Percentiles rank a stretch among this genome's conserved stretches.
Evolutionary conservation across 2,113 vertebrate genomes (phyloP).

Genomic region (Vimba vimba): DNA sequence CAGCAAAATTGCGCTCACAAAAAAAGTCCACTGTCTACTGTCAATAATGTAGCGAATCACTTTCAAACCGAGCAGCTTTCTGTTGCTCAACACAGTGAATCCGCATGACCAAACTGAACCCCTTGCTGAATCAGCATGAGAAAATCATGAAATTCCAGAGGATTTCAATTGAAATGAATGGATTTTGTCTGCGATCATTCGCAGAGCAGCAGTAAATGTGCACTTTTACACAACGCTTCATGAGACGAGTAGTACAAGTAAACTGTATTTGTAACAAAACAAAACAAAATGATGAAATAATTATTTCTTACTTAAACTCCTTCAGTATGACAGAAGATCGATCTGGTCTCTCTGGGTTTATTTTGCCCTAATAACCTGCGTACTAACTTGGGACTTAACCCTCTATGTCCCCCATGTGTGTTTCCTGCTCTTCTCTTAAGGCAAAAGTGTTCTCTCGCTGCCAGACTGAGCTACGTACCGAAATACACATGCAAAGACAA

Average conservation of each 20-base stretch:
- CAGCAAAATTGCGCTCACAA: no score
- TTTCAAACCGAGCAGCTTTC: no score
- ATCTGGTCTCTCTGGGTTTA: neutral
- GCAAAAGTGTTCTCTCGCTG: neutral
- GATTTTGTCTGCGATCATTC: neutral
- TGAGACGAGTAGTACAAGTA: neutral
- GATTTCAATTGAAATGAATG: neutral
- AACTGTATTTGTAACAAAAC: neutral
- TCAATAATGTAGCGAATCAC: no score
- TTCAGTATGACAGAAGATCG: neutral
- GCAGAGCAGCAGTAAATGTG: neutral
- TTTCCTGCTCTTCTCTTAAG: neutral
- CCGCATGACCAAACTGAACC: neutral
- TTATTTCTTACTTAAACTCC: neutral
- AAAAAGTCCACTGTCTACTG: no score
- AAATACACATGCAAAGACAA: conserved; percentile 25
- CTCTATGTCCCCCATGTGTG: neutral
- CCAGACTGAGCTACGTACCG: neutral
- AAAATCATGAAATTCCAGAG: neutral
- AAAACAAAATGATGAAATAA: neutral
- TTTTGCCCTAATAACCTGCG: neutral
- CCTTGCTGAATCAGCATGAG: neutral
- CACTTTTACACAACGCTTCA: neutral
- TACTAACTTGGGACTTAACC: neutral
- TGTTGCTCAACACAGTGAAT: no score